Percentiles rank a stretch among this genome's conserved stretches.
Evolutionary conservation across 2,113 vertebrate species (phyloP).

Genomic region (Ondatra zibethicus): DNA sequence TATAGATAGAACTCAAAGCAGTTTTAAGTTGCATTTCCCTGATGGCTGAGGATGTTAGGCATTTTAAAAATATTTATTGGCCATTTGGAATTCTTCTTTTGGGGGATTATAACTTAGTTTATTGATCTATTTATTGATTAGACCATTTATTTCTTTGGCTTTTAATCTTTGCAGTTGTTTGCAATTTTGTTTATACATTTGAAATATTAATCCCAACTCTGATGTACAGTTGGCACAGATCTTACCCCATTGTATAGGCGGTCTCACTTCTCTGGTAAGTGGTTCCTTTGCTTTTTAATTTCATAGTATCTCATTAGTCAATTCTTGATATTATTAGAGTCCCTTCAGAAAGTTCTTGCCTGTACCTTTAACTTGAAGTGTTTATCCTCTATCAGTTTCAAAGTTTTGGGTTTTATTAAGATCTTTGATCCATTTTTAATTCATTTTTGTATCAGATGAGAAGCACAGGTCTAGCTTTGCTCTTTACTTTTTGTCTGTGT

Average conservation of each 20-base stretch:
- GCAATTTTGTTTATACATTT: neutral
- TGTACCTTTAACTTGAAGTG: neutral
- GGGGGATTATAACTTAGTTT: neutral
- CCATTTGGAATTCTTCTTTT: neutral
- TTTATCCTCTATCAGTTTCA: neutral
- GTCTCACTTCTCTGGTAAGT: neutral
- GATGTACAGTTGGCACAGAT: neutral
- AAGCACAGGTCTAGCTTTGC: neutral
- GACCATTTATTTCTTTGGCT: neutral
- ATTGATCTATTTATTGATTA: neutral
- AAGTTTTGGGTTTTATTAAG: neutral
- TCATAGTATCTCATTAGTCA: neutral
- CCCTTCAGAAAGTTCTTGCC: neutral
- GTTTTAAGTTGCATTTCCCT: neutral
- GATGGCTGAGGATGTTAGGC: neutral
- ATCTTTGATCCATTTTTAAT: neutral
- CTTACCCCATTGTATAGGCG: neutral
- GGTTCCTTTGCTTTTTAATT: neutral
- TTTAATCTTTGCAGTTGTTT: neutral
- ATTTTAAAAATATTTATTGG: neutral
- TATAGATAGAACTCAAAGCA: neutral
- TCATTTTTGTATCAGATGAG: neutral
- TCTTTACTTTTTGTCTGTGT: neutral
- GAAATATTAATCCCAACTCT: neutral
- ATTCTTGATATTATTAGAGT: neutral